Base-by-base conservation (phyloP, 2,888 invertebrate genomes). In the Caenorhabditis virilis region DNA sequence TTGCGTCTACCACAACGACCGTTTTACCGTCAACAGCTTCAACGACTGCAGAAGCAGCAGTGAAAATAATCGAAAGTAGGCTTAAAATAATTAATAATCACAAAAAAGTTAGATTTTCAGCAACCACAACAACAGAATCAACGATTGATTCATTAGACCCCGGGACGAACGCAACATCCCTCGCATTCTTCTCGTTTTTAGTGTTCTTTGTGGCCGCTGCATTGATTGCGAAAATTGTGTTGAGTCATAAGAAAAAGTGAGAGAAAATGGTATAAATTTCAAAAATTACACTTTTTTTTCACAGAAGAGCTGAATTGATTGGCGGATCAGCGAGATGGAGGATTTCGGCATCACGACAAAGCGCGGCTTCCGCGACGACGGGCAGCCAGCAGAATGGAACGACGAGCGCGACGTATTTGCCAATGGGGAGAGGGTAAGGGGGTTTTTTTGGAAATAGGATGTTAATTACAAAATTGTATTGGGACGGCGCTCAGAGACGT, bases 201-300 rank as follows among this genome's bases (percentile, higher is more conserved):
- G 61, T 78, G 3, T 76, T 78, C 51, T 49, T 69, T 36, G 76
- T 73, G 2, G 77, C 72, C 0, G 58, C 56, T 7, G 69, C 76
- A 27, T 55, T 78, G 26, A 62, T 78, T 9, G 64, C 58, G 1
- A 78, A 78, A 43, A 68, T 78, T 20, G 65, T 78, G 18, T 46
- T 69, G 33, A 72, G 71, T 39, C 62, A 74, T 30, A 62, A 62
- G 50, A 74, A 73, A 45, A 75, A 72, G 77, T 76, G 22, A 43
- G 35, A 22, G 15, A 16, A 33, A 18, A 13, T n/a, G n/a, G n/a
- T 26, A 23, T 22, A 20, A 1, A 7, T 7, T 15, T 22, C 5
- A 1, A 16, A 13, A 13, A 13, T 36, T 30, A 16, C n/a, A n/a
- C n/a, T n/a, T n/a, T n/a, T n/a, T n/a, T n/a, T n/a, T 46, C 47